These are phyloP conservation scores for Glossophaga mutica DNA, from an alignment of 2,797 vertebrate species.

Conservation along the genomic window DNA sequence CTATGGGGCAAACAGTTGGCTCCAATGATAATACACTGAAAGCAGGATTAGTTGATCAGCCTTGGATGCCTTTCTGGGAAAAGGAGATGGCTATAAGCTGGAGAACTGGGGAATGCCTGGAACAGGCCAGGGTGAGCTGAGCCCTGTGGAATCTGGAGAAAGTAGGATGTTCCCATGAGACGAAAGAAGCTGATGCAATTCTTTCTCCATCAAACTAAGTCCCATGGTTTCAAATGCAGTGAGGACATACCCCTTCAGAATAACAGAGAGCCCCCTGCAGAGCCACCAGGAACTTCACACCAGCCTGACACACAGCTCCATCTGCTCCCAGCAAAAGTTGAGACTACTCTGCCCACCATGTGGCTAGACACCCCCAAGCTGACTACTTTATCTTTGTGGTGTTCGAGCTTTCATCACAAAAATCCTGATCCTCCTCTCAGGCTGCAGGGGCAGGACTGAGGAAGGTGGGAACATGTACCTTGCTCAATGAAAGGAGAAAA, in stretches of 20 bases:
- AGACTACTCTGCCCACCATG: too few species aligned
- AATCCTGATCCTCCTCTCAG: fast-evolving
- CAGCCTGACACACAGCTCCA: too few species aligned
- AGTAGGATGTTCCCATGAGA: too few species aligned
- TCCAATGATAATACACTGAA: background rate
- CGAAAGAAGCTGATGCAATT: fast-evolving
- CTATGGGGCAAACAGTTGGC: fast-evolving
- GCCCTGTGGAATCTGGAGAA: background rate
- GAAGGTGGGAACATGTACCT: conserved; percentile 49
- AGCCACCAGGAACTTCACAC: fast-evolving
- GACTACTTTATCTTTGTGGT: fast-evolving
- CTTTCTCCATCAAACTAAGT: background rate
- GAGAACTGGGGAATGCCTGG: fast-evolving
- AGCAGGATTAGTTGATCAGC: fast-evolving
- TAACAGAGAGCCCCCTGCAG: too few species aligned
- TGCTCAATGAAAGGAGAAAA: conserved; percentile 66
- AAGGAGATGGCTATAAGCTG: background rate
- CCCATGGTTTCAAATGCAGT: background rate
- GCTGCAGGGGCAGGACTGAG: background rate
- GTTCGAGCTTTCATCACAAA: background rate
- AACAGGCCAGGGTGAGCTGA: fast-evolving
- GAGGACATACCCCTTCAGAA: background rate
- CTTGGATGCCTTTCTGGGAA: fast-evolving
- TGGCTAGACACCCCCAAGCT: background rate
- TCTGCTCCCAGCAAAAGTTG: background rate